Evolutionary conservation across 2,113 vertebrate genomes (phyloP).

Genomic region (Tenebrosternarchus preto): DNA sequence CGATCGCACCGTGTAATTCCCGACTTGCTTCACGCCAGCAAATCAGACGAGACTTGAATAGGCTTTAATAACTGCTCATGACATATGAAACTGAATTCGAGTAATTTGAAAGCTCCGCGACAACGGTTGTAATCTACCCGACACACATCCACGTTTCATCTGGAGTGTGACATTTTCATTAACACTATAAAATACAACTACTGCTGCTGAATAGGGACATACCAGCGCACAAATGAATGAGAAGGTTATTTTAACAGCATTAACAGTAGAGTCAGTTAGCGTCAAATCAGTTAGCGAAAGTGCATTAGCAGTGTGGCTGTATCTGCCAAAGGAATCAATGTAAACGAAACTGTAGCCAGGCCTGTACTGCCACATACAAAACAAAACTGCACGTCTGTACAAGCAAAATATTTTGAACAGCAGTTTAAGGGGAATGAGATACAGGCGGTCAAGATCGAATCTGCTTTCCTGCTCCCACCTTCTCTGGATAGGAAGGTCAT

Average conservation of each 20-base stretch:
- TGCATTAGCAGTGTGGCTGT: not conserved
- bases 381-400: too few species aligned
- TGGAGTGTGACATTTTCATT: slow-evolving; percentile 40
- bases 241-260: not conserved
- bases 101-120: slow-evolving; percentile 31
- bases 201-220: not conserved
- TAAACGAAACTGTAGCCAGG: too few species aligned
- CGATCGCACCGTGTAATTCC: not conserved
- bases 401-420: too few species aligned
- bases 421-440: too few species aligned
- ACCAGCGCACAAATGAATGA: too few species aligned
- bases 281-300: not conserved
- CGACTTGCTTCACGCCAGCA: slow-evolving; percentile 18
- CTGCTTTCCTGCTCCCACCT: too few species aligned
- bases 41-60: slow-evolving; percentile 17
- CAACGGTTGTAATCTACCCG: slow-evolving; percentile 46
- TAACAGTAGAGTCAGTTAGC: not conserved
- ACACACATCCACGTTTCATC: slow-evolving; percentile 26
- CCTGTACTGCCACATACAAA: too few species aligned
- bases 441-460: too few species aligned
- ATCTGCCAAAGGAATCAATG: too few species aligned
- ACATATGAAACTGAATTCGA: slow-evolving; percentile 37
- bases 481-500: too few species aligned
- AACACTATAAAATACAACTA: slow-evolving; percentile 23
- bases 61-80: slow-evolving; percentile 44